These are phyloP conservation scores for Thalassarche chlororhynchos DNA, from an alignment of 2,113 vertebrate genomes.

Conservation along the genomic window DNA sequence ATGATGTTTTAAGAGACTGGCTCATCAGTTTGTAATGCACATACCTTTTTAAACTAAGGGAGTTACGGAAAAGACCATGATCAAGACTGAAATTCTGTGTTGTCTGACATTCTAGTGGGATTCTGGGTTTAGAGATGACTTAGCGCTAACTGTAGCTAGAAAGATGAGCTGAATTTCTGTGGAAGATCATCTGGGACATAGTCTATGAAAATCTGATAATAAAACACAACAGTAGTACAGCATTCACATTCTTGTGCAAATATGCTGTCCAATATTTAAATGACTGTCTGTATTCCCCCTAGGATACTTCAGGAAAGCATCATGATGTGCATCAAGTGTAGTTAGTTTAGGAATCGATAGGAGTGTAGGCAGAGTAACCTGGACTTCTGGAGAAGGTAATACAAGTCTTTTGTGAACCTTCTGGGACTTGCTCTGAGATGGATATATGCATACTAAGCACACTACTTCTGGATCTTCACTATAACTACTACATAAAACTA, in stretches of 20 bases:
- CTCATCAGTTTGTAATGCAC: neutral
- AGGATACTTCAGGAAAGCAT: constrained; percentile 21
- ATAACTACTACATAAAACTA: neutral
- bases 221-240: neutral
- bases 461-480: neutral
- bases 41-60: neutral
- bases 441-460: neutral
- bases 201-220: neutral
- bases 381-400: constrained; percentile 32
- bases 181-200: neutral
- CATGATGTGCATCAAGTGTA: neutral
- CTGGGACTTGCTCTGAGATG: neutral
- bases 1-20: neutral
- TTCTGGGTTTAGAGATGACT: neutral
- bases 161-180: neutral
- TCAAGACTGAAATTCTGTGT: neutral
- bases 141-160: neutral
- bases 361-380: constrained; percentile 12
- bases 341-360: constrained; percentile 11
- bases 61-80: neutral
- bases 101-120: neutral
- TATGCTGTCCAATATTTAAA: neutral
- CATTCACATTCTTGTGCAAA: neutral
- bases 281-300: neutral
- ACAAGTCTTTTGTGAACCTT: neutral